Conservation (phyloP, 2,797 vertebrate genomes). For the Morus bassanus region DNA sequence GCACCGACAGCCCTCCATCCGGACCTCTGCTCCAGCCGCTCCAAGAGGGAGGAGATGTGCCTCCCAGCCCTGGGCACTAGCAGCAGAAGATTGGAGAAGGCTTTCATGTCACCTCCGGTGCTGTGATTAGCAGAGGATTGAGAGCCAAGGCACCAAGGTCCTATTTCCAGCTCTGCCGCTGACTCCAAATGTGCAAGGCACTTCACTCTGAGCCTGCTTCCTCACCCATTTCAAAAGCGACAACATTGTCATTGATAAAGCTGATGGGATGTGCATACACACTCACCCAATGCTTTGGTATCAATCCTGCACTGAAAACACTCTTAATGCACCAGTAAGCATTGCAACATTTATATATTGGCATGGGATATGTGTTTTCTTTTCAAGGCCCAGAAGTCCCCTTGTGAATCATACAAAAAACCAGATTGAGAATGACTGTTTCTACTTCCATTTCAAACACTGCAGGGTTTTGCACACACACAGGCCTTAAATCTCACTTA, state of each 20-base stretch:
- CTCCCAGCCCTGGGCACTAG: background rate
- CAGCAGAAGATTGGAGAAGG: background rate
- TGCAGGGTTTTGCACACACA: background rate
- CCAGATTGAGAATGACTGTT: background rate
- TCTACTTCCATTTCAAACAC: background rate
- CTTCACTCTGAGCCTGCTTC: background rate
- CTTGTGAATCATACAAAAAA: background rate
- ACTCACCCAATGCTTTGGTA: background rate
- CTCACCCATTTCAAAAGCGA: background rate
- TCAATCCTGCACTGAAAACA: background rate
- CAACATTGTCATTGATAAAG: background rate
- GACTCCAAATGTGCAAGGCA: background rate
- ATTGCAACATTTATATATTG: background rate
- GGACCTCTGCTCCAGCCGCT: fast-evolving
- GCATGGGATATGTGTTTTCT: fast-evolving
- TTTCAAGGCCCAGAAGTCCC: background rate
- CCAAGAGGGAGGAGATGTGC: background rate
- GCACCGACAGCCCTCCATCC: background rate
- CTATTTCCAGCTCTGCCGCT: background rate
- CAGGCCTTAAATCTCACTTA: conserved; percentile 15
- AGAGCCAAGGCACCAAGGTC: background rate
- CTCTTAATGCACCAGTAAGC: background rate
- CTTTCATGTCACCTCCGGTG: background rate
- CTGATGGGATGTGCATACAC: background rate
- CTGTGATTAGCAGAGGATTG: background rate